These are phyloP conservation scores for Alcis repandata DNA, from an alignment of 2,888 invertebrate species.

Conservation along the genomic window DNA sequence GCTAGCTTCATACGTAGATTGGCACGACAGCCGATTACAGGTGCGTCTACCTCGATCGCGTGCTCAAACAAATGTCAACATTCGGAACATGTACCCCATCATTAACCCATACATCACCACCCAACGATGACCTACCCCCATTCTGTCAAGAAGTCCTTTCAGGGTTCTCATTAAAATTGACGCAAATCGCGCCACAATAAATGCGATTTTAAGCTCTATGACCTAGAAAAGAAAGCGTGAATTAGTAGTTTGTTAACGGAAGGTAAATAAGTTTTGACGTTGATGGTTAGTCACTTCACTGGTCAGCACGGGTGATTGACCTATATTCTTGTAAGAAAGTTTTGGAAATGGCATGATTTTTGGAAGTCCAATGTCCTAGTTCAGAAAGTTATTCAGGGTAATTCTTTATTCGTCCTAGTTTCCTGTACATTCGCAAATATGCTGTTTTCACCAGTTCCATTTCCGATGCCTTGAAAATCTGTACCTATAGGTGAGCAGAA, in stretches of 20 bases:
- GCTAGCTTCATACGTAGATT: constrained; percentile 9
- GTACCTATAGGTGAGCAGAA: too few relatives aligned
- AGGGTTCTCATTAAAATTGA: constrained; percentile 50
- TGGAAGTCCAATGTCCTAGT: not conserved
- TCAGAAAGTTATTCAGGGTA: constrained; percentile 2
- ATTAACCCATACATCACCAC: constrained; percentile 48
- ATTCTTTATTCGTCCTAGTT: not conserved
- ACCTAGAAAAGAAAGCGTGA: constrained; percentile 42
- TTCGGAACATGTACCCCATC: constrained; percentile 55
- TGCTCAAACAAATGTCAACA: constrained; percentile 58
- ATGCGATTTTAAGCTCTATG: constrained; percentile 52
- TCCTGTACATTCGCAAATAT: not conserved
- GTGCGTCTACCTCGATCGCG: constrained; percentile 53
- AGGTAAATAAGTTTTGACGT: constrained; percentile 28
- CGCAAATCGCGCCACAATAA: constrained; percentile 15
- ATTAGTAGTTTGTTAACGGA: constrained; percentile 36
- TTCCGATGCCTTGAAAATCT: too few relatives aligned
- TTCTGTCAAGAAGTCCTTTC: constrained; percentile 31
- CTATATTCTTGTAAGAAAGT: constrained; percentile 49
- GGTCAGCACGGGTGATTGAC: constrained; percentile 62
- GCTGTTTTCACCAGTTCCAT: too few relatives aligned
- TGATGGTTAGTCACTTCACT: constrained; percentile 53
- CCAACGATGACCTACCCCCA: constrained; percentile 48
- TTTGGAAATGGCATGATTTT: constrained; percentile 16
- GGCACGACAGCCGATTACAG: constrained; percentile 37